Conservation (phyloP, 2,113 vertebrate species). For the Hirundichthys speculiger region DNA sequence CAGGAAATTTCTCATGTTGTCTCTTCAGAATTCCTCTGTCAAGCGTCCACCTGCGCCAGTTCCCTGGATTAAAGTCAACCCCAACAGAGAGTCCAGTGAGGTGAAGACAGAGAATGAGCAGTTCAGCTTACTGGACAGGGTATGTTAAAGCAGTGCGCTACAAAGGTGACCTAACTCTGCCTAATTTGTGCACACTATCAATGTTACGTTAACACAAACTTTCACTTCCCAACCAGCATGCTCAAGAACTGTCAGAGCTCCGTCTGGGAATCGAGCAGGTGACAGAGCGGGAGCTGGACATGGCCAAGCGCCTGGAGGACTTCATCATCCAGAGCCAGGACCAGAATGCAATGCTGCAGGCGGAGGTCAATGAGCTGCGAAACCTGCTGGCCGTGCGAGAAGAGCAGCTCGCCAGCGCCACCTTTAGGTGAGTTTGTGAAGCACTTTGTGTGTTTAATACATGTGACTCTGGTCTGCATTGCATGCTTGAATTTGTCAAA, state of each 20-base stretch:
- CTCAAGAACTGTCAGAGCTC: constrained; percentile 78
- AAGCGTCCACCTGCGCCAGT: constrained; percentile 68
- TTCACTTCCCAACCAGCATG: constrained; percentile 64
- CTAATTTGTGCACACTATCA: background rate
- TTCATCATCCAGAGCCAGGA: constrained; percentile 81
- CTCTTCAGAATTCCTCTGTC: constrained; percentile 42
- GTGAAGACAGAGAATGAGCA: constrained; percentile 63
- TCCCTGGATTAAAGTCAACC: constrained; percentile 72
- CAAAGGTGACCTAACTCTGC: background rate
- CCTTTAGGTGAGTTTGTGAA: constrained; percentile 74
- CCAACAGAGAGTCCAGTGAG: constrained; percentile 60
- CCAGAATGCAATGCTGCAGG: constrained; percentile 77
- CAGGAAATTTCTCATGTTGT: background rate
- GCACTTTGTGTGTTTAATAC: background rate
- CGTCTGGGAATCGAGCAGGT: constrained; percentile 79
- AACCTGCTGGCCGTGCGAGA: constrained; percentile 76
- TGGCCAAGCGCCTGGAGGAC: constrained; percentile 84
- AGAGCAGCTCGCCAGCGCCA: constrained; percentile 80
- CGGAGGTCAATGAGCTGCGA: constrained; percentile 78
- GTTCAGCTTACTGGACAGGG: constrained; percentile 70
- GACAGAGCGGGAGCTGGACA: constrained; percentile 81
- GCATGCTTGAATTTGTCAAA: no score
- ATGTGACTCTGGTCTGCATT: no score
- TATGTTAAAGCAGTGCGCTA: constrained; percentile 20
- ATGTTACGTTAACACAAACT: background rate